Conservation (phyloP, 1,140 invertebrate species). For the Drosophila azteca region DNA sequence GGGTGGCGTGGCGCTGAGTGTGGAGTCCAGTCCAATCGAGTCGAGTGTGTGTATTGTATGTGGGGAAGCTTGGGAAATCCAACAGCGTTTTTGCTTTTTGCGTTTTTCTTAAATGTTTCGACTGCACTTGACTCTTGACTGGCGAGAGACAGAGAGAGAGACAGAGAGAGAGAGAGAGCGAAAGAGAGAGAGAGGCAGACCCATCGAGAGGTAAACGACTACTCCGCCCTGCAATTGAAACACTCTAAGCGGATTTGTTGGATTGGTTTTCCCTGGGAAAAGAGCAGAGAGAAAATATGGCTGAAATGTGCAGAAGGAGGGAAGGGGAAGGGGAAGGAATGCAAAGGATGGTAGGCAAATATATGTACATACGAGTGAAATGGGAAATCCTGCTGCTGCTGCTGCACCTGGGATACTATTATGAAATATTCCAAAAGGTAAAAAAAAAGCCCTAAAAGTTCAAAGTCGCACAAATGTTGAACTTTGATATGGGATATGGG, state of each 20-base stretch:
- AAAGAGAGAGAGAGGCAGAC: too few species aligned
- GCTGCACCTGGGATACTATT: constrained; percentile 13
- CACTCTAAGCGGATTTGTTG: constrained; percentile 55
- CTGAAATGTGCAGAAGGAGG: not conserved
- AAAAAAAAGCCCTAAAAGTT: constrained; percentile 44
- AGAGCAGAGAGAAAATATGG: constrained; percentile 1
- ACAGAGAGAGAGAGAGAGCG: too few species aligned
- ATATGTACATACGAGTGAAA: too few species aligned
- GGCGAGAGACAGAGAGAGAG: not conserved
- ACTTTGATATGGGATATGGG: constrained; percentile 13
- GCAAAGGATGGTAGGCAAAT: too few species aligned
- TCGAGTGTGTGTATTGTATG: too few species aligned
- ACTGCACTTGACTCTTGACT: constrained; percentile 59
- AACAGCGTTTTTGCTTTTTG: constrained; percentile 26
- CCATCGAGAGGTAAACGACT: not conserved
- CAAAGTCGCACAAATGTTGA: constrained; percentile 38
- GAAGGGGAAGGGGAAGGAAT: too few species aligned
- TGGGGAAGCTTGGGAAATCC: constrained; percentile 26
- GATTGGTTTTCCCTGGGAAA: constrained; percentile 28
- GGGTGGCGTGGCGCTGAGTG: not conserved
- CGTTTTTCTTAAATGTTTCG: constrained; percentile 47
- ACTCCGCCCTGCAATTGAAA: constrained; percentile 36
- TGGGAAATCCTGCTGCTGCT: too few species aligned
- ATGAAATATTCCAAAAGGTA: constrained; percentile 19
- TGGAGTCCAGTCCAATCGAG: not conserved